These are phyloP conservation scores for Garrulus glandarius DNA, from an alignment of 2,797 vertebrate genomes.

Conservation along the genomic window DNA sequence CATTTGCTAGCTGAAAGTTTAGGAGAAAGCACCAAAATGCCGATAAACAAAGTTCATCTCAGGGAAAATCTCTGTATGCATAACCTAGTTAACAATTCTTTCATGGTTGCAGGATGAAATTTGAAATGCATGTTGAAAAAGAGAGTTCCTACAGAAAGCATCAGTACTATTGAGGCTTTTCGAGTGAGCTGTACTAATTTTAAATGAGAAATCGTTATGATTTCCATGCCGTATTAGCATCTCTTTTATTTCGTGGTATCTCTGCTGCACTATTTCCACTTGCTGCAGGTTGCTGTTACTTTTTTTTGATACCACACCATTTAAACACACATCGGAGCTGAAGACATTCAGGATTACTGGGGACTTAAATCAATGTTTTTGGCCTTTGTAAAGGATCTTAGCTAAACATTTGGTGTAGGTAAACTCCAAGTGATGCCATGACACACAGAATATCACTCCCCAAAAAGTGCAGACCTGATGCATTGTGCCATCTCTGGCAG, in stretches of 20 bases:
- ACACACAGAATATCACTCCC: not conserved
- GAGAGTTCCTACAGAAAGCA: constrained; percentile 34
- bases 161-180: not conserved
- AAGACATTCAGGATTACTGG: not conserved
- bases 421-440: constrained; percentile 27
- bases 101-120: constrained; percentile 2
- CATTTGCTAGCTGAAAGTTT: constrained; percentile 42
- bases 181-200: constrained; percentile 17
- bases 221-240: constrained; percentile 17
- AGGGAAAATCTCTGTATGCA: constrained; percentile 38
- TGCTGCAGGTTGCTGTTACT: not conserved
- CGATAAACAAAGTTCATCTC: constrained; percentile 48
- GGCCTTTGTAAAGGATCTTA: constrained; percentile 22
- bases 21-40: constrained; percentile 16
- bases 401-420: constrained; percentile 19
- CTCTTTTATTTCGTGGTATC: not conserved
- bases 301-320: not conserved
- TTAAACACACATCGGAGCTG: not conserved
- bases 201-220: constrained; percentile 41
- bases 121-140: constrained; percentile 27
- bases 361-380: constrained; percentile 16
- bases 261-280: constrained; percentile 13
- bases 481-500: constrained; percentile 68
- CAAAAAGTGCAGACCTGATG: constrained; percentile 53
- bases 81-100: constrained; percentile 48